Evolutionary conservation across 2,888 invertebrate genomes (phyloP).

Genomic region (Aleiodes leptofemur): DNA sequence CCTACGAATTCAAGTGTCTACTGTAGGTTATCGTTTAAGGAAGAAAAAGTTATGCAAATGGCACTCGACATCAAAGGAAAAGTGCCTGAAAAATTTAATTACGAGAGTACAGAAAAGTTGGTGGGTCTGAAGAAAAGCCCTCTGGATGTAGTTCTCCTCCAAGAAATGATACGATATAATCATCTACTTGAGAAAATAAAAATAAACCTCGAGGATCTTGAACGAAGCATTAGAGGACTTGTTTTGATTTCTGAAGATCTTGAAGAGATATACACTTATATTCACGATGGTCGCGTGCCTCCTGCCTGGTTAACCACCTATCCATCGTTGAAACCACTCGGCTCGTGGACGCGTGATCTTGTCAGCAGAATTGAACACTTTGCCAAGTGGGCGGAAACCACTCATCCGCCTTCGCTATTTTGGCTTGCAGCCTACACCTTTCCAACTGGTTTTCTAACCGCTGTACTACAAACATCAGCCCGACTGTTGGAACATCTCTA

Average conservation of each 20-base stretch:
- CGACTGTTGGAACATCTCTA: conserved; percentile 84
- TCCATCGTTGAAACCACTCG: conserved; percentile 88
- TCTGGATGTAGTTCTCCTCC: conserved; percentile 89
- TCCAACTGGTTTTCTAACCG: conserved; percentile 93
- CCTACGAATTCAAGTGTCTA: conserved; percentile 81
- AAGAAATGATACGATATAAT: conserved; percentile 86
- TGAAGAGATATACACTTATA: conserved; percentile 87
- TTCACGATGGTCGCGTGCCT: conserved; percentile 89
- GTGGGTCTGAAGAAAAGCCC: conserved; percentile 86
- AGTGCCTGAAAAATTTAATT: conserved; percentile 85
- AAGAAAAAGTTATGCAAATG: conserved; percentile 83
- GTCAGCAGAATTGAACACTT: conserved; percentile 86
- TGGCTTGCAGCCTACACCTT: conserved; percentile 93
- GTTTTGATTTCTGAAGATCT: conserved; percentile 91
- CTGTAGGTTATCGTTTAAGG: conserved; percentile 80
- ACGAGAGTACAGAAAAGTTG: conserved; percentile 85
- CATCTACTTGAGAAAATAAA: conserved; percentile 76
- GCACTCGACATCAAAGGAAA: conserved; percentile 84
- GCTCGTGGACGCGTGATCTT: conserved; percentile 91
- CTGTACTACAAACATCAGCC: conserved; percentile 89
- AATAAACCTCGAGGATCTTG: conserved; percentile 81
- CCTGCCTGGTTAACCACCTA: conserved; percentile 83
- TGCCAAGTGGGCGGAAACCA: conserved; percentile 84
- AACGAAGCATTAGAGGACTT: conserved; percentile 86
- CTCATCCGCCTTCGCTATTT: conserved; percentile 85